phyloP scores from a whole-genome alignment of 2,113 vertebrate genomes.

The Lophura nycthemera region DNA sequence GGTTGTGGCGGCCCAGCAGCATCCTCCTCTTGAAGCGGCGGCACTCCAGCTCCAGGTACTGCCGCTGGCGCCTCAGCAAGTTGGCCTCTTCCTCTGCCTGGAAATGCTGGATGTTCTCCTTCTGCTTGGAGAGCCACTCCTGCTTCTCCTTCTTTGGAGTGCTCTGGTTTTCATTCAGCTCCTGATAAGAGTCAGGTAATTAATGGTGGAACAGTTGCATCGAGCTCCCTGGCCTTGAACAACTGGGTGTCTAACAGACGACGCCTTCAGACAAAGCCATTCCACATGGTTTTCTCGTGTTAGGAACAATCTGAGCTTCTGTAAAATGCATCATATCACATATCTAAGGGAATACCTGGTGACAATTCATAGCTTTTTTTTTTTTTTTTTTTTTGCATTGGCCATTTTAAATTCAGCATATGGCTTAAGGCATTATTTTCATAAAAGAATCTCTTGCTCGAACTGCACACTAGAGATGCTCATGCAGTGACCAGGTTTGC shows the following conservation, averaged over 20 bases:
- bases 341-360: background rate
- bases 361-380: background rate
- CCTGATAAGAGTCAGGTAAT: slow-evolving; percentile 76
- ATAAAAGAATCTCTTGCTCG: background rate
- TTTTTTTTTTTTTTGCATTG: background rate
- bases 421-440: background rate
- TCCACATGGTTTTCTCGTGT: background rate
- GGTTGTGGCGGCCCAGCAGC: slow-evolving; percentile 93
- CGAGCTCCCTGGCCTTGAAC: background rate
- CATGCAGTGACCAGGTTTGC: background rate
- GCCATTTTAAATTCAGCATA: background rate
- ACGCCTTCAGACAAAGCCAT: background rate
- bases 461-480: background rate
- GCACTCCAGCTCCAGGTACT: slow-evolving; percentile 96
- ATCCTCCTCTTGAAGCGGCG: slow-evolving; percentile 96
- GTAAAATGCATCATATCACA: background rate
- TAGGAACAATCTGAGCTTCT: background rate
- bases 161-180: slow-evolving; percentile 98
- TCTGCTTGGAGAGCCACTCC: slow-evolving; percentile 98
- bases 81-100: slow-evolving; percentile 98
- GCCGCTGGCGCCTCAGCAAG: slow-evolving; percentile 91
- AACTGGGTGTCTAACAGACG: background rate
- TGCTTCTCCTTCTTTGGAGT: slow-evolving; percentile 99
- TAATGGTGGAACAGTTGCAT: slow-evolving; percentile 19
- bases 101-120: slow-evolving; percentile 98